phyloP scores from a whole-genome alignment of 2,797 vertebrate species.

The Enteromius treurensis region DNA sequence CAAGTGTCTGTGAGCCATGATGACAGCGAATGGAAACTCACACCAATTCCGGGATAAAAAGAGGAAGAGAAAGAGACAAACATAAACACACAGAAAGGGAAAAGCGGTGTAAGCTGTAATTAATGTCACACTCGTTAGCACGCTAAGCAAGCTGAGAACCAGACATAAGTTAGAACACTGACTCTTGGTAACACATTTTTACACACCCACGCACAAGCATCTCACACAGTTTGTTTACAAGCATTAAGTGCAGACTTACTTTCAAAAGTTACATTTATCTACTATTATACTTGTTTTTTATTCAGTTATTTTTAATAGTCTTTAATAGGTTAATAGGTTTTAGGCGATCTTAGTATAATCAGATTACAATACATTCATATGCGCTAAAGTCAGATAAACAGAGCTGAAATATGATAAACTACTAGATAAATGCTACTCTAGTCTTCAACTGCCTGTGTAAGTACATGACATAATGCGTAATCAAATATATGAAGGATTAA shows the following conservation, averaged over 20 bases:
- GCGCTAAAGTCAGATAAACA: background rate
- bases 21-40: slow-evolving; percentile 22
- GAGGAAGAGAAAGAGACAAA: slow-evolving; percentile 27
- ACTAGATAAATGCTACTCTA: slow-evolving; percentile 39
- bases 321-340: background rate
- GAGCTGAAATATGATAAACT: slow-evolving; percentile 25
- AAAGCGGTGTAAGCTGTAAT: slow-evolving; percentile 76
- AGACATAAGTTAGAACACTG: slow-evolving; percentile 53
- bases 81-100: slow-evolving; percentile 29
- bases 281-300: background rate
- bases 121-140: slow-evolving; percentile 86
- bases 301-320: background rate
- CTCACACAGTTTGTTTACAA: background rate
- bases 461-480: background rate
- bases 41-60: slow-evolving; percentile 30
- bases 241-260: background rate
- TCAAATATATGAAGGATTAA: background rate
- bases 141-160: slow-evolving; percentile 64
- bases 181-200: slow-evolving; percentile 49
- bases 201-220: slow-evolving; percentile 25
- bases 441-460: background rate
- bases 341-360: background rate
- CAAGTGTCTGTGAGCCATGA: slow-evolving; percentile 34
- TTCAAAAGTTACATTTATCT: slow-evolving; percentile 11
- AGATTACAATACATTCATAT: background rate